Base-by-base conservation (phyloP, 2,888 invertebrate genomes). In the Caradrina clavipalpis region DNA sequence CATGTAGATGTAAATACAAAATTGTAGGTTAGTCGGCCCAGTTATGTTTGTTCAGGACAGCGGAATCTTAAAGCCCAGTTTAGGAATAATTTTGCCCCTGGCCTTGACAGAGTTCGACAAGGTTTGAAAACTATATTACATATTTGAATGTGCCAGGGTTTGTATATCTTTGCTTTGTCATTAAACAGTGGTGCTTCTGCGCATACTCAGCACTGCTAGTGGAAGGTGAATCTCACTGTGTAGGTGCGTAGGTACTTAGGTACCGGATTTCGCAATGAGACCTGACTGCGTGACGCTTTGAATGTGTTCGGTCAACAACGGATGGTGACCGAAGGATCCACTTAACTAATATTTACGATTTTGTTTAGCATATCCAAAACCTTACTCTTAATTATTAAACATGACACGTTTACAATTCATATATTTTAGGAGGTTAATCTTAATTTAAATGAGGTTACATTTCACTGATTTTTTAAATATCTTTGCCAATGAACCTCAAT, bases 191-290 rank as follows among this genome's bases (percentile, higher is more conserved):
- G 59, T 62, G 60, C 71, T 71, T 67, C 61, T 71, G 53, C 67
- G 72, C 67, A 73, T 70, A 69, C 59, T 74, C 67, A 50, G 56
- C 49, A 68, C 60, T 69, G 60, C 49, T 66, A 71, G 69, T 77
- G 66, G 62, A 75, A 73, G 65, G 73, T 70, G 73, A 76, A 80
- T 76, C 76, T 70, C 45, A 35, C 61, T 71, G 66, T 59, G 64
- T 56, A 26, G 31, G 55, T 49, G n/a, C 66, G 21, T 47, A 57
- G 76, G 47, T 51, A 19, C 69, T 13, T 39, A 51, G 59, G 19
- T 66, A 69, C 66, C 58, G 84, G 56, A 69, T 87, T 87, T 82
- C 80, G 83, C 81, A 87, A 87, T 66, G 17, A 54, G 62, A 22
- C 69, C 50, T 26, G 68, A 49, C 56, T 69, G 76, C 78, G 75